These are phyloP conservation scores for Odontamblyopus lacepedii DNA, from an alignment of 2,797 vertebrate genomes.

Conservation along the genomic window DNA sequence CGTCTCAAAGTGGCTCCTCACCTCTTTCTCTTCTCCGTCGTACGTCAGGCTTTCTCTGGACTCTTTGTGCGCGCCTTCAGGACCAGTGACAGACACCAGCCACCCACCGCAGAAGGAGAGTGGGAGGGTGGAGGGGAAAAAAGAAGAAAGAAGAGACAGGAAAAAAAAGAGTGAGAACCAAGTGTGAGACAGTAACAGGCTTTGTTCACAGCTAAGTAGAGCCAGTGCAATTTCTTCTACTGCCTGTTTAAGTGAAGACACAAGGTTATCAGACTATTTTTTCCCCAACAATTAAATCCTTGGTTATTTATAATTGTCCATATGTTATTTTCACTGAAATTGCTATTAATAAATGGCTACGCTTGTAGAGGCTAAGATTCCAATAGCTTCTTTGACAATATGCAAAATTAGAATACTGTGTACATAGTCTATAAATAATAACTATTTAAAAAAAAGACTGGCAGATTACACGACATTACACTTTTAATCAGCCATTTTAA, in stretches of 20 bases:
- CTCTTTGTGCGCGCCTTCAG: slow-evolving; percentile 87
- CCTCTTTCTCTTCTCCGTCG: slow-evolving; percentile 96
- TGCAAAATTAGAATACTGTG: no score
- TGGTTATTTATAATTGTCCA: neutral
- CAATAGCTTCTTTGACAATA: no score
- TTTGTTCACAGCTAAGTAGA: slow-evolving; percentile 60
- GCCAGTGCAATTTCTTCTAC: slow-evolving; percentile 25
- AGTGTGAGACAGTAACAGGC: slow-evolving; percentile 67
- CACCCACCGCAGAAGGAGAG: slow-evolving; percentile 62
- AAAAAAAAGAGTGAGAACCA: slow-evolving; percentile 41
- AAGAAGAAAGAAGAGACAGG: slow-evolving; percentile 7
- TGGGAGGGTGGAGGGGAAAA: slow-evolving; percentile 44
- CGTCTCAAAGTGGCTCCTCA: slow-evolving; percentile 59
- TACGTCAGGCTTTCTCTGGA: slow-evolving; percentile 93
- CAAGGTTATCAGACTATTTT: neutral
- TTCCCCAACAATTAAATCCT: neutral
- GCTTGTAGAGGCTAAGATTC: neutral
- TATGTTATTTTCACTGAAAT: slow-evolving; percentile 1
- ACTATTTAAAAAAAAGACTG: neutral
- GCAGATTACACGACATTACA: no score
- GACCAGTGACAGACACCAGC: slow-evolving; percentile 50
- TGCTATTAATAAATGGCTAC: neutral
- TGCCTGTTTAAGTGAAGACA: slow-evolving; percentile 10
- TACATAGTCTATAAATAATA: neutral
- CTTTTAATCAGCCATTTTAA: no score